Conservation (phyloP, 1,140 invertebrate genomes). For the Temnothorax curvispinosus region DNA sequence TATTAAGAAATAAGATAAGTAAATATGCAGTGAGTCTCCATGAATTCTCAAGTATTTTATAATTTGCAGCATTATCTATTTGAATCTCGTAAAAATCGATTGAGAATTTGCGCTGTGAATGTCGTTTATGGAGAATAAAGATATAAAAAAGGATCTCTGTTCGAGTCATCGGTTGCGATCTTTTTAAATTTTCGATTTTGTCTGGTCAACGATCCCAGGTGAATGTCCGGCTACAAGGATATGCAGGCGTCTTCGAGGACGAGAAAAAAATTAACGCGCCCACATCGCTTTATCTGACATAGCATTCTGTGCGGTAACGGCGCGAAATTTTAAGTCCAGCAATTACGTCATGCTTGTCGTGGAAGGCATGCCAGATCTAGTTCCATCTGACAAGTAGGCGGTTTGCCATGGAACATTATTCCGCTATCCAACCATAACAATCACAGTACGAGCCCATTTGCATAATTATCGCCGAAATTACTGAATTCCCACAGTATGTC, state of each 20-base stretch:
- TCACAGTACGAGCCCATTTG: background rate
- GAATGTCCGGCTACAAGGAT: constrained; percentile 22
- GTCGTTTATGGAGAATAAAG: background rate
- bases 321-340: constrained; percentile 21
- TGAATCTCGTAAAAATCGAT: background rate
- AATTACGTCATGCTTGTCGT: constrained; percentile 28
- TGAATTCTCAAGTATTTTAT: background rate
- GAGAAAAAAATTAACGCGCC: constrained; percentile 16
- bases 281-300: constrained; percentile 8
- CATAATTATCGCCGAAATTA: constrained; percentile 35
- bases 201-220: constrained; percentile 29
- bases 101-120: background rate
- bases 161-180: background rate
- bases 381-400: constrained; percentile 3
- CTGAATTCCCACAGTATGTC: constrained; percentile 17
- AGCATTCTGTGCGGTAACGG: constrained; percentile 1
- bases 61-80: background rate
- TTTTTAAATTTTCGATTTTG: constrained; percentile 13
- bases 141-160: background rate
- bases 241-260: constrained; percentile 18
- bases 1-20: background rate
- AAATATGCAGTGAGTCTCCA: background rate
- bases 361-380: constrained; percentile 25
- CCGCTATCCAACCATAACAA: background rate
- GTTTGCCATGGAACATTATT: constrained; percentile 3